These are phyloP conservation scores for Volucella zonaria DNA, from an alignment of 2,888 invertebrate species.

Conservation along the genomic window DNA sequence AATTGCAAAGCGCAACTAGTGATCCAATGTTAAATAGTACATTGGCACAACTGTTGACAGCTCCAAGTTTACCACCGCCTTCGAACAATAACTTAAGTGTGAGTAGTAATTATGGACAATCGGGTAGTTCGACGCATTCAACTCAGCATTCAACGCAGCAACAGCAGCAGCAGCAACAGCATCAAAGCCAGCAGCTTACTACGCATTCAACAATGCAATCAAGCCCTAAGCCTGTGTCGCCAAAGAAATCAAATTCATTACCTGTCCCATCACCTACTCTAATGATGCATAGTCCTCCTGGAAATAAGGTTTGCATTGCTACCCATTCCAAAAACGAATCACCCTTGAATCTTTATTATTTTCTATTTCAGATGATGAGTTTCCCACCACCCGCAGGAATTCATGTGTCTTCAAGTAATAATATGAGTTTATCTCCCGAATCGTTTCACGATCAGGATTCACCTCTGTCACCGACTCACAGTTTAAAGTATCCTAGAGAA, in stretches of 20 bases:
- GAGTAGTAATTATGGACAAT: slow-evolving; percentile 41
- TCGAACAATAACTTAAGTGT: slow-evolving; percentile 45
- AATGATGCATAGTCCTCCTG: slow-evolving; percentile 79
- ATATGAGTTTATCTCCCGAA: slow-evolving; percentile 80
- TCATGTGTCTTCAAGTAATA: slow-evolving; percentile 68
- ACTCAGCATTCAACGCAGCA: slow-evolving; percentile 20
- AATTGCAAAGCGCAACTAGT: slow-evolving; percentile 88
- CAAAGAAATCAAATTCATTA: slow-evolving; percentile 81
- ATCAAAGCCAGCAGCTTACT: slow-evolving; percentile 75
- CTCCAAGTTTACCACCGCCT: slow-evolving; percentile 50
- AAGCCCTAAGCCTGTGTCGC: slow-evolving; percentile 76
- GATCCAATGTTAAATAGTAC: slow-evolving; percentile 91
- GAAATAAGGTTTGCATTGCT: slow-evolving; percentile 75
- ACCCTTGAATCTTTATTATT: not conserved
- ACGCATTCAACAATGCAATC: slow-evolving; percentile 52
- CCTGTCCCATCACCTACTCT: slow-evolving; percentile 78
- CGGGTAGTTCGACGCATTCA: slow-evolving; percentile 71
- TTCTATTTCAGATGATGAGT: slow-evolving; percentile 77
- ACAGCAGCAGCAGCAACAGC: slow-evolving; percentile 76
- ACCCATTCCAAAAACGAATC: not conserved
- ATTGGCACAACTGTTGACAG: slow-evolving; percentile 91
- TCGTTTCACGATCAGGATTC: slow-evolving; percentile 81
- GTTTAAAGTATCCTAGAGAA: slow-evolving; percentile 83
- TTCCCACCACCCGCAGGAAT: slow-evolving; percentile 77
- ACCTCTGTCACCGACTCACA: slow-evolving; percentile 86